Evolutionary conservation across 2,113 vertebrate genomes (phyloP), one percentile per base, ranked within the genome.

Genomic region (Hippocampus guttulatus): DNA sequence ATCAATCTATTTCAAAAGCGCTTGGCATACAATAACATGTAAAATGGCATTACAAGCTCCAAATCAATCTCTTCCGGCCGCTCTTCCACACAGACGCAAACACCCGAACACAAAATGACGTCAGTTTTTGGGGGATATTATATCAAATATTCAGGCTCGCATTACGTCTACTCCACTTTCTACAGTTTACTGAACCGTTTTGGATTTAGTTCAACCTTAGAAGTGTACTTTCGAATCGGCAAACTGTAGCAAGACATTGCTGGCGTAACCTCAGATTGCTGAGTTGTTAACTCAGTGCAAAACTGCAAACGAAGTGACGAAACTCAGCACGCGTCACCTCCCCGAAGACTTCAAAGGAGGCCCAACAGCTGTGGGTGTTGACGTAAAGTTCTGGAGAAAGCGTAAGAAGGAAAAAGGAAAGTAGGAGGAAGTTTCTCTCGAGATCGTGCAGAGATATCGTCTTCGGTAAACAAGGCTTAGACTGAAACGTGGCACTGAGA

Each of bases 401-500:
- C 76, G 80, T 76, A 75, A 16, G 76, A 86, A 49, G n/a, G 23
- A 57, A 25, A 57, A 25, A 25, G 1, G 54, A 25, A 23, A 14
- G n/a, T 0, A 8, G 52, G 11, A 58, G 14, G 23, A 58, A 5
- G 55, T 58, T 58, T 58, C 23, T 27, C 55, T 5, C 0, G 23
- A 58, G 23, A 58, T 8, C 21, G 21, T n/a, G 21, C 1, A 14
- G 21, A 5, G n/a, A n/a, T 55, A 51, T 20, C 47, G 6, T 55
- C 52, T 55, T 10, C 3, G 20, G 10, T 15, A 14, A 57, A 27
- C 55, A 57, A 57, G 21, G 14, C 3, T 57, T 25, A 5, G 1
- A 25, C n/a, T 58, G 55, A 58, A 58, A 58, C 55, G 11, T 11
- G 4, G 2, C 11, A 1, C 11, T 14, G 55, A 27, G 1, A 12